Base-by-base conservation (phyloP, 64 coral and sea anemone species). In the Trachythela sp. region DNA sequence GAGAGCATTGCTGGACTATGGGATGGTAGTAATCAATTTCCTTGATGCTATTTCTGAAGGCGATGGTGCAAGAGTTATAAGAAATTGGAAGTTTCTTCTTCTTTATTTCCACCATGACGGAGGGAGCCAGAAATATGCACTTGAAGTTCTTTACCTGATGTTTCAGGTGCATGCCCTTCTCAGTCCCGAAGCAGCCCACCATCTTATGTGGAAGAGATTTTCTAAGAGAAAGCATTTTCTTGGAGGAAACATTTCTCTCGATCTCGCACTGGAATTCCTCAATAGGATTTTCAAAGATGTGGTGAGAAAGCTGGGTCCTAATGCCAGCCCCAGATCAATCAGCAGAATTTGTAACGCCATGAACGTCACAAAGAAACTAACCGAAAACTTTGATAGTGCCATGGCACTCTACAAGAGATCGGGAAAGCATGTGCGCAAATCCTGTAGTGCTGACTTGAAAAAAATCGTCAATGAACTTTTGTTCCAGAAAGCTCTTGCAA, bases 41-140 rank as follows among this genome's bases (percentile, higher is more conserved):
- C 89, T 93, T 43, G 92, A 89, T 93, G 87, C 92, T 38, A 93
- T 93, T 37, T 89, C 85, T 31, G 92, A 93, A 54, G 87, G 87
- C 76, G 92, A 93, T 93, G 92, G 92, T 30, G 85, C 89, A 76
- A 84, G 92, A 77, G 85, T 70, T 35, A 85, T 90, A n/a, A 54
- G 88, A 35, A 39, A 39, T 36, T 77, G 71, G 71, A 77, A 77
- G 31, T 36, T 77, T 35, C 36, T 33, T 15, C 54, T 59, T 59
- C 24, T 15, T n/a, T 59, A 59, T n/a, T 59, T 59, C 54, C 54
- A 59, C 54, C 42, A 59, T 59, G 54, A 59, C 24, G 14, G 14
- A 59, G 54, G 54, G 54, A 59, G 54, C 54, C 54, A 59, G 54
- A 59, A n/a, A 59, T 45, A 45, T 45, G 42, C 42, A 45, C 42